Evolutionary conservation across 2,888 invertebrate genomes (phyloP), one percentile per base, ranked within the genome.

Genomic region (Caenorhabditis plicata): DNA sequence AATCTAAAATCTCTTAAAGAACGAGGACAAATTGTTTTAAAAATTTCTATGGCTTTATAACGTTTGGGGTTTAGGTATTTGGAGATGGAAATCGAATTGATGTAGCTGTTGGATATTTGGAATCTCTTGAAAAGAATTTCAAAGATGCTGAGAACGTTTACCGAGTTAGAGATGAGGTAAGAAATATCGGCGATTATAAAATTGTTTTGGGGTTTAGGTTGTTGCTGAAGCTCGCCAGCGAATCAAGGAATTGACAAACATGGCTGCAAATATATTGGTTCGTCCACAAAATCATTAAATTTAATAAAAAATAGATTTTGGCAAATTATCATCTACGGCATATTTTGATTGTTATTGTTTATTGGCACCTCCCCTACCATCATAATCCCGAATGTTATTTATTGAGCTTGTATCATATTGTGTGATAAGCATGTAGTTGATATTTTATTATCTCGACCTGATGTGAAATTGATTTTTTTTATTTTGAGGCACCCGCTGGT

Each of bases 111-210:
- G 45, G 31, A 38, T 67, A 67, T 38, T 45, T 70, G 36, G 61
- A 67, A 32, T 42, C 44, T 8, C 47, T 70, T 39, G 54, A 63
- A 25, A 48, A 35, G 8, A 48, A 43, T 20, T 22, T 70, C 20
- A 35, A 47, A n/a, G 63, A 70, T 29, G 60, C 67, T 13, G 52
- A 63, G 11, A 46, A 60, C 32, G 61, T 70, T 19, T 67, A 67
- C 48, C 40, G 65, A 58, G 67, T 70, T 31, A 49, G 70, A 17
- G 70, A 70, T 42, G 67, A 67, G 52, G 64, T 69, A 20, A 33
- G 29, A 7, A 15, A 11, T 7, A 15, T 32, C 5, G 36, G 3
- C 22, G 15, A 15, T 25, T 3, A 25, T 5, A 39, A n/a, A 11
- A 7, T 4, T 22, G 20, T 4, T 9, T 11, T 36, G 7, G 17